Conservation (phyloP, 1,140 invertebrate species). For the Ridgeia piscesae region DNA sequence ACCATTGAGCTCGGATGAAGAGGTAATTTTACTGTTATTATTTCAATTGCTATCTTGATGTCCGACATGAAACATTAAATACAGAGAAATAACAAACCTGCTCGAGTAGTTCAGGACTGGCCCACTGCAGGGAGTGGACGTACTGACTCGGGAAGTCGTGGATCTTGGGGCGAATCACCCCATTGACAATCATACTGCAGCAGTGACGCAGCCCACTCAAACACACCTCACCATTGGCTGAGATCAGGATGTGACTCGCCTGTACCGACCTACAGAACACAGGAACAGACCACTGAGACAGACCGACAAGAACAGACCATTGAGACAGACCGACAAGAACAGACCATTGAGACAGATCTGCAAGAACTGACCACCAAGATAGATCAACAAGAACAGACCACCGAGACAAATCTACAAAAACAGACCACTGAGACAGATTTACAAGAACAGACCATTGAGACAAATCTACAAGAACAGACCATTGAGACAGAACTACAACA, state of each 20-base stretch:
- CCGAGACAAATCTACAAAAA: too few species aligned
- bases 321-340: not conserved
- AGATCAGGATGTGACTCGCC: slow-evolving; percentile 81
- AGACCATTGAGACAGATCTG: too few species aligned
- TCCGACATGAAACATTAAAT: slow-evolving; percentile 11
- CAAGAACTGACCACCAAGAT: too few species aligned
- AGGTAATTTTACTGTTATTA: too few species aligned
- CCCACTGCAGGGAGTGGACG: slow-evolving; percentile 77
- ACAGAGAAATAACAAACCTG: slow-evolving; percentile 63
- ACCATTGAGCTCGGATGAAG: too few species aligned
- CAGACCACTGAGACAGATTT: too few species aligned
- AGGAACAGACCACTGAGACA: slow-evolving; percentile 13
- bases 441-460: too few species aligned
- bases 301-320: not conserved
- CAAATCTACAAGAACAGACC: too few species aligned
- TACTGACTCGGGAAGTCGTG: slow-evolving; percentile 74
- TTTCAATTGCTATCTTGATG: too few species aligned
- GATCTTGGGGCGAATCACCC: slow-evolving; percentile 68
- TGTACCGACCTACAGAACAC: slow-evolving; percentile 73
- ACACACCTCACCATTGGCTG: slow-evolving; percentile 68
- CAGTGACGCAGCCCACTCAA: slow-evolving; percentile 78
- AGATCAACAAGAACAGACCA: too few species aligned
- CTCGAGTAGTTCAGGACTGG: slow-evolving; percentile 86
- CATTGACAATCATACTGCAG: slow-evolving; percentile 71
- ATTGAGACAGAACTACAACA: too few species aligned